These are phyloP conservation scores for Proteles cristata DNA, from an alignment of 2,113 vertebrate genomes.

Conservation along the genomic window DNA sequence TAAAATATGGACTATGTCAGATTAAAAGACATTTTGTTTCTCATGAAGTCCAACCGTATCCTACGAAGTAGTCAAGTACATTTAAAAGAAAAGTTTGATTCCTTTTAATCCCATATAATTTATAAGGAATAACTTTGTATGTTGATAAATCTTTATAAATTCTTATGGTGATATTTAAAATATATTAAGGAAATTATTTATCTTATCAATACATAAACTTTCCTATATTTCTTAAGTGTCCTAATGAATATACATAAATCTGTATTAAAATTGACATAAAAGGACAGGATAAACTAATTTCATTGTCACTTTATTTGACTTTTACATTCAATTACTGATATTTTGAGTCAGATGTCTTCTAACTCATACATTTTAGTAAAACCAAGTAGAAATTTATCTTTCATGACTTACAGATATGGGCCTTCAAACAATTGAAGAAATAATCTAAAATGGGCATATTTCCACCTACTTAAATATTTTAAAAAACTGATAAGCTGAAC, in stretches of 20 bases:
- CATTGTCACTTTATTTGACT: neutral
- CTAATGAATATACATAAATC: neutral
- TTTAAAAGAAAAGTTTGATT: neutral
- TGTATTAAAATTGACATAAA: neutral
- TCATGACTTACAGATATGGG: neutral
- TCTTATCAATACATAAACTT: neutral
- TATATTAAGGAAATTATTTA: neutral
- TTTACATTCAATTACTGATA: neutral
- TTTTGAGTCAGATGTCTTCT: neutral
- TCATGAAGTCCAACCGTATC: neutral
- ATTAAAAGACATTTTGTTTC: neutral
- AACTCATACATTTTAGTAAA: neutral
- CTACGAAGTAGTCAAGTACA: neutral
- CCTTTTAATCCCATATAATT: conserved; percentile 7
- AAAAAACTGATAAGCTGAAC: neutral
- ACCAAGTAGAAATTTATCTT: neutral
- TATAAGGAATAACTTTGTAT: neutral
- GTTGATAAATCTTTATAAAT: neutral
- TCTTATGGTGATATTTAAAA: neutral
- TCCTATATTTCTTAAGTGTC: neutral
- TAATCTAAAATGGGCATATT: neutral
- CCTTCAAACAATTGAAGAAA: neutral
- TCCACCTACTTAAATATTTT: neutral
- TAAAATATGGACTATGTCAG: neutral
- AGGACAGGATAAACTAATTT: neutral